These are phyloP conservation scores for Galemys pyrenaicus DNA, from an alignment of 2,113 vertebrate genomes.

Conservation along the genomic window DNA sequence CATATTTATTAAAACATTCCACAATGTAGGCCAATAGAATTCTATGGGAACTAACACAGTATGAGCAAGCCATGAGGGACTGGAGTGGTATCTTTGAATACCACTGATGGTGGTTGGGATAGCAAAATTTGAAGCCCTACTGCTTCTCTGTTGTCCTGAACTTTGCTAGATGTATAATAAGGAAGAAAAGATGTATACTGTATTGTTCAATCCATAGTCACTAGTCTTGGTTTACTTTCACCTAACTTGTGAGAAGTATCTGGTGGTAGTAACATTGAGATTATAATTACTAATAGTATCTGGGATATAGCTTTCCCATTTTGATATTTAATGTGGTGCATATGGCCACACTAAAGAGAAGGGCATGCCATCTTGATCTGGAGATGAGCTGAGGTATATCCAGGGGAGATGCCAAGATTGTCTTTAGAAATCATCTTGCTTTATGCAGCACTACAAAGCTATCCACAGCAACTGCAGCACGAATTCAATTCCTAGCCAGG, in stretches of 20 bases:
- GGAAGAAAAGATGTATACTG: background rate
- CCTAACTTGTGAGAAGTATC: background rate
- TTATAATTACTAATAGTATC: background rate
- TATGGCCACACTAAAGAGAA: background rate
- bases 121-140: background rate
- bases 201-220: background rate
- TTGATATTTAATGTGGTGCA: background rate
- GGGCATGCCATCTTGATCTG: background rate
- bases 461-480: too few species aligned
- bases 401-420: background rate
- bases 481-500: too few species aligned
- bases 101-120: background rate
- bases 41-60: background rate
- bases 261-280: background rate
- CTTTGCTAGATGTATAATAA: background rate
- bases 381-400: background rate
- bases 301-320: background rate
- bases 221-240: background rate
- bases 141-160: background rate
- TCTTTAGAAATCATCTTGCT: background rate
- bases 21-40: background rate
- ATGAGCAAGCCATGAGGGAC: background rate
- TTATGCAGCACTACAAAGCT: too few species aligned
- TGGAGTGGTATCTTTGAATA: background rate
- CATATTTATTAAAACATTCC: background rate